Evolutionary conservation across 1,140 invertebrate species (phyloP).

Genomic region (Drosophila tropicalis): DNA sequence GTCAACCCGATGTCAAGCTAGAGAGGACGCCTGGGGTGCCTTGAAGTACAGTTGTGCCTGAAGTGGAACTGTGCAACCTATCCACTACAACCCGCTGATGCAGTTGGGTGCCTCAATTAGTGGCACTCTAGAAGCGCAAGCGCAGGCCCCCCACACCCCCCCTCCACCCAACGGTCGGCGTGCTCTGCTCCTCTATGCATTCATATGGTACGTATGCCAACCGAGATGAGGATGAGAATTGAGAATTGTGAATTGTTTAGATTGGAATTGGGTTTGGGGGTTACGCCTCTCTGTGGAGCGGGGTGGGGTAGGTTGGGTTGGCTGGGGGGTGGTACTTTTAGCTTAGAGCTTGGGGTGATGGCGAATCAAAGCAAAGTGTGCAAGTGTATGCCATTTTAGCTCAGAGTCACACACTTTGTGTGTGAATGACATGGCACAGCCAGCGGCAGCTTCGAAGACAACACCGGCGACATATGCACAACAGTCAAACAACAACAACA

Average conservation of each 20-base stretch:
- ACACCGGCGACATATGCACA: conserved; percentile 48
- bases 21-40: conserved; percentile 25
- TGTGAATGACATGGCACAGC: conserved; percentile 77
- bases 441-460: conserved; percentile 48
- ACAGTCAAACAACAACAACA: conserved; percentile 43
- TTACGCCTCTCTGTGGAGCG: background rate
- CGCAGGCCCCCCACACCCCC: background rate
- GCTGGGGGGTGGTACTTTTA: background rate
- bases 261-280: conserved; percentile 18
- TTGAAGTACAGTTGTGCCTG: conserved; percentile 57
- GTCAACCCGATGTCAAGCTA: conserved; percentile 13
- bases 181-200: too few relatives aligned
- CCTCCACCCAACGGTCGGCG: background rate
- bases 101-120: conserved; percentile 75
- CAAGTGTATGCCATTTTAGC: conserved; percentile 76
- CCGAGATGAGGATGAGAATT: background rate
- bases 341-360: conserved; percentile 28
- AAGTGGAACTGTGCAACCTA: conserved; percentile 26
- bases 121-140: conserved; percentile 61
- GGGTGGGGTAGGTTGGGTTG: background rate
- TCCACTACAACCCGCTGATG: conserved; percentile 34
- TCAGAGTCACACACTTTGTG: conserved; percentile 72
- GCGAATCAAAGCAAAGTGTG: conserved; percentile 64
- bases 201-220: too few relatives aligned
- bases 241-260: conserved; percentile 13